A percentile compares a stretch with the other conserved stretches of the same genome.
These are phyloP conservation scores for Melanotaenia nigrans DNA, from an alignment of 2,797 vertebrate genomes.

Conservation along the genomic window DNA sequence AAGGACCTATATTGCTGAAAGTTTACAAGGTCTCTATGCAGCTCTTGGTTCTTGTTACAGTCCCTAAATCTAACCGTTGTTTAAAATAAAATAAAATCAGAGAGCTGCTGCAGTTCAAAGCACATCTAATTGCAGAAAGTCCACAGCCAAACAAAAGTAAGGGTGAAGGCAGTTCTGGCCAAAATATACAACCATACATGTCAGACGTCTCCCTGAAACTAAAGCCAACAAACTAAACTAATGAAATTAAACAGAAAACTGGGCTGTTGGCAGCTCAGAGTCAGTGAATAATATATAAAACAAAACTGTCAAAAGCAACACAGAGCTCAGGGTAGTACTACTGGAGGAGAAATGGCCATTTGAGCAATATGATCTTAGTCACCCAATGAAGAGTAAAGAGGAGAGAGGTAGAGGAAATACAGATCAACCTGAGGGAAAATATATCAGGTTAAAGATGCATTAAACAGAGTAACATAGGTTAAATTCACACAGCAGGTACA, in stretches of 20 bases:
- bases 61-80: not conserved
- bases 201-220: not conserved
- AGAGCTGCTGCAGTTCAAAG: conserved; percentile 4
- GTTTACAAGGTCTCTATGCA: not conserved
- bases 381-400: not conserved
- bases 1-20: not conserved
- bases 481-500: too few species aligned
- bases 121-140: conserved; percentile 2
- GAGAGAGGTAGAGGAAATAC: not conserved
- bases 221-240: conserved; percentile 1
- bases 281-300: not conserved
- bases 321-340: not conserved
- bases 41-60: not conserved
- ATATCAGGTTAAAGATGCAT: not conserved
- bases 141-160: not conserved
- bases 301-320: not conserved
- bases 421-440: not conserved
- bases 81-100: not conserved
- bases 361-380: not conserved
- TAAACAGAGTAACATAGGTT: not conserved
- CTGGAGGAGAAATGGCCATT: not conserved
- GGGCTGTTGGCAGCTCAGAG: not conserved
- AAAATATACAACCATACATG: not conserved
- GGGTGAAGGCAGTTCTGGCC: not conserved
- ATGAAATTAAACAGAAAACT: not conserved